These are phyloP conservation scores for Trachops cirrhosus DNA, from an alignment of 2,797 vertebrate genomes.

Conservation along the genomic window DNA sequence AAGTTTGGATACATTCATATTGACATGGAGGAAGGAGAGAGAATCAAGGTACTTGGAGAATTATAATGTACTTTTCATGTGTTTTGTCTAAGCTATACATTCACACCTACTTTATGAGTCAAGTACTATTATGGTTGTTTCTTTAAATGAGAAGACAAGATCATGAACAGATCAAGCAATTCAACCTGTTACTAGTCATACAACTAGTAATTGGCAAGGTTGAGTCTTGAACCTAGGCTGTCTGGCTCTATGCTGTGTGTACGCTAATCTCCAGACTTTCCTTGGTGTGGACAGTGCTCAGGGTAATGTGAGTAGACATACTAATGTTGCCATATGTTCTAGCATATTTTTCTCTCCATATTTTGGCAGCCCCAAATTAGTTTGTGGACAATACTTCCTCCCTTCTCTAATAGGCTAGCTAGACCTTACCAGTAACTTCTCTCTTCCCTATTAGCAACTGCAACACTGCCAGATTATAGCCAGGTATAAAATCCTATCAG, in stretches of 20 bases:
- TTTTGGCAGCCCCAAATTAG: neutral
- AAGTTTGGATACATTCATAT: neutral
- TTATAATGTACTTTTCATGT: neutral
- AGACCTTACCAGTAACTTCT: neutral
- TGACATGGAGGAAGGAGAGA: neutral
- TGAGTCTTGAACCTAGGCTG: neutral
- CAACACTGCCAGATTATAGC: neutral
- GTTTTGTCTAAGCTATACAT: neutral
- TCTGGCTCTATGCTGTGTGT: neutral
- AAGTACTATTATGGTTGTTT: neutral
- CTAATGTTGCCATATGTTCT: neutral
- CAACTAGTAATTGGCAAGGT: neutral
- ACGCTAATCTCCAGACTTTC: neutral
- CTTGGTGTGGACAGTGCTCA: neutral
- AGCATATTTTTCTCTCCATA: neutral
- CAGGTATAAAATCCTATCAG: neutral
- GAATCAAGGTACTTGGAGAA: neutral
- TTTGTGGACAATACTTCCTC: neutral
- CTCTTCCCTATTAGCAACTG: neutral
- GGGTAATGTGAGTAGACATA: neutral
- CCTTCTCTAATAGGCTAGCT: neutral
- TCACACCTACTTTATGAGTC: neutral
- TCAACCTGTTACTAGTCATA: neutral
- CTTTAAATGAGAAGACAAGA: constrained; percentile 8
- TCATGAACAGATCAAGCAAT: neutral